Base-by-base conservation (phyloP, 2,888 invertebrate species). In the Lathronympha strigana region DNA sequence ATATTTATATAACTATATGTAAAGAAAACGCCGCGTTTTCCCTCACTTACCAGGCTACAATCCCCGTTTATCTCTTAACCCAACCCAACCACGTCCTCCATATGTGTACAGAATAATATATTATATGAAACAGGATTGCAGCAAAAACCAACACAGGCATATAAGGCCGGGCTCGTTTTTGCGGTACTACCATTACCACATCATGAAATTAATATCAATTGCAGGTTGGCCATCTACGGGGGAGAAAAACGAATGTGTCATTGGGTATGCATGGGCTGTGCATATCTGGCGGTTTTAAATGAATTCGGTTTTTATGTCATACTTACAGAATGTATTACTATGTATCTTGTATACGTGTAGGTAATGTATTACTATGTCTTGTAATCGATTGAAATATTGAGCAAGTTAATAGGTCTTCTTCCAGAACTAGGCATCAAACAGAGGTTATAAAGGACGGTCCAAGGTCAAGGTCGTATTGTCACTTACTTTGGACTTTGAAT, bases 151-250 rank as follows among this genome's bases (percentile, higher is more conserved):
- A 69, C 72, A 72, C 58, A 71, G 70, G 70, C 72, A 66, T 72
- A 71, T 67, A 70, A 68, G 68, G 68, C 64, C 53, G 60, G 67
- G 64, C 28, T 47, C 57, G 68, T 85, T 87, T 86, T 85, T 84
- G 76, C 73, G 54, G 68, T 76, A 13, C 11, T 21, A 43, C 19
- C 47, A 79, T 80, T 81, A 78, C 79, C 74, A 75, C 76, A 78
- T 83, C 83, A 81, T 83, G 84, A 87, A 87, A 88, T 87, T 87
- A 87, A 86, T 87, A 87, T 84, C 86, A 87, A 87, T 86, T 84
- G 84, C 76, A 76, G 73, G 68, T 63, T 73, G 74, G 74, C 78
- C 84, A 76, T 83, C 74, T 78, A 76, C 67, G 76, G 76, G 66
- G 62, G 60, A 67, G 73, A 76, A 77, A 79, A 74, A 71, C 50